Evolutionary conservation across 2,888 invertebrate species (phyloP).

Genomic region (Alentia gelatinosa): DNA sequence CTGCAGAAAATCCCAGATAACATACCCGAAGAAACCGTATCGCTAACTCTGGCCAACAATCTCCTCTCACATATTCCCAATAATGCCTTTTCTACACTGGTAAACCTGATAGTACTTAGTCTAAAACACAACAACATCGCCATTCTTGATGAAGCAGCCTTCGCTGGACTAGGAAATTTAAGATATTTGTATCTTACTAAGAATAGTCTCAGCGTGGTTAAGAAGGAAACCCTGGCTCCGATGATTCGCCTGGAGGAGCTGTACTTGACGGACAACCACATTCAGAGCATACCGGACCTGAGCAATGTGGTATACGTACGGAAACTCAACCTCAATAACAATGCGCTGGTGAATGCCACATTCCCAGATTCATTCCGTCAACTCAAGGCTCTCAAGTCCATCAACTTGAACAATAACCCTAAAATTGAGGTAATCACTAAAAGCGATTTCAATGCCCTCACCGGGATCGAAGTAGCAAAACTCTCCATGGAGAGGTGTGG

Average conservation of each 20-base stretch:
- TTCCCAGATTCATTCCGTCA: not conserved
- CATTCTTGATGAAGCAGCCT: not conserved
- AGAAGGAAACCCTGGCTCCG: not conserved
- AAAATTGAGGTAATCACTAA: not conserved
- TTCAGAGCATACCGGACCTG: not conserved
- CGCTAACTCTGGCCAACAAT: not conserved
- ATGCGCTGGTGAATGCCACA: not conserved
- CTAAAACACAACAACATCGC: not conserved
- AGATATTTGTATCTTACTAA: not conserved
- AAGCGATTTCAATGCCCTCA: not conserved
- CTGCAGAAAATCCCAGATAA: not conserved
- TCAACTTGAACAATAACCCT: not conserved
- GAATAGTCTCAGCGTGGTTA: not conserved
- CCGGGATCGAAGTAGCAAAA: not conserved
- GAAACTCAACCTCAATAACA: not conserved
- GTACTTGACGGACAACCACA: not conserved
- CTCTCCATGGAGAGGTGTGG: not conserved
- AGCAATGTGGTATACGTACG: not conserved
- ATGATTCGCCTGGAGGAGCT: not conserved
- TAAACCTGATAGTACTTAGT: not conserved
- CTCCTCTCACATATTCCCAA: not conserved
- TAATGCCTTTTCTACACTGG: not conserved
- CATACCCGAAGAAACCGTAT: not conserved
- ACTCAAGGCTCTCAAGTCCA: not conserved
- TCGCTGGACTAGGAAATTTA: not conserved